Conservation (phyloP, 2,888 invertebrate genomes). For the Epirrhoe alternata region DNA sequence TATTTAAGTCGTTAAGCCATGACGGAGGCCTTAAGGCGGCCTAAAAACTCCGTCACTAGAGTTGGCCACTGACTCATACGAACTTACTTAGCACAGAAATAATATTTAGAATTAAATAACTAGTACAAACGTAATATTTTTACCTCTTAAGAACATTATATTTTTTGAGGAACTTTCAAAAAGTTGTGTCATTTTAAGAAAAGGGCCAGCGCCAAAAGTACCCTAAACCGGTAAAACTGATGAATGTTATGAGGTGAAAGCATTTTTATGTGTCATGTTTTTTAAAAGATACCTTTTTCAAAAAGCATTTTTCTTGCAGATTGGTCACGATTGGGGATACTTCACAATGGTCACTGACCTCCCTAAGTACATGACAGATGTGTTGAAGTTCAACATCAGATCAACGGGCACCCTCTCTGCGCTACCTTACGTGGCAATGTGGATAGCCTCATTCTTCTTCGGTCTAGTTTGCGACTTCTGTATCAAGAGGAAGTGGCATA, state of each 20-base stretch:
- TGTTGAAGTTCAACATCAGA: slow-evolving; percentile 87
- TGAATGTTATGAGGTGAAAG: no score
- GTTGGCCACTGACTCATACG: no score
- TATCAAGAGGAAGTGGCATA: slow-evolving; percentile 84
- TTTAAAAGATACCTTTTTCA: no score
- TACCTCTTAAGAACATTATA: no score
- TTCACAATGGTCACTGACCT: slow-evolving; percentile 89
- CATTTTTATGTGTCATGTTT: no score
- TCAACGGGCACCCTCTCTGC: slow-evolving; percentile 87
- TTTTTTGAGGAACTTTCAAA: no score
- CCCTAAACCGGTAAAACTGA: no score
- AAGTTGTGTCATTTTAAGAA: background rate
- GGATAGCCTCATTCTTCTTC: slow-evolving; percentile 86
- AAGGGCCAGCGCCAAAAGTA: background rate
- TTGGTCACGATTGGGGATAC: slow-evolving; percentile 89
- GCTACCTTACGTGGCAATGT: slow-evolving; percentile 88
- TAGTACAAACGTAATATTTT: no score
- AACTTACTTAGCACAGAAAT: no score
- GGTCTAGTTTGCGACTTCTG: slow-evolving; percentile 89
- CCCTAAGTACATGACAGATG: slow-evolving; percentile 89
- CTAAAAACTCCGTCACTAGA: no score
- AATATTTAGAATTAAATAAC: background rate
- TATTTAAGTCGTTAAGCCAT: no score
- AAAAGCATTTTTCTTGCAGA: slow-evolving; percentile 59
- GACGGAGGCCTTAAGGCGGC: no score